Conservation (phyloP, 2,113 vertebrate genomes). For the Zapus hudsonius region DNA sequence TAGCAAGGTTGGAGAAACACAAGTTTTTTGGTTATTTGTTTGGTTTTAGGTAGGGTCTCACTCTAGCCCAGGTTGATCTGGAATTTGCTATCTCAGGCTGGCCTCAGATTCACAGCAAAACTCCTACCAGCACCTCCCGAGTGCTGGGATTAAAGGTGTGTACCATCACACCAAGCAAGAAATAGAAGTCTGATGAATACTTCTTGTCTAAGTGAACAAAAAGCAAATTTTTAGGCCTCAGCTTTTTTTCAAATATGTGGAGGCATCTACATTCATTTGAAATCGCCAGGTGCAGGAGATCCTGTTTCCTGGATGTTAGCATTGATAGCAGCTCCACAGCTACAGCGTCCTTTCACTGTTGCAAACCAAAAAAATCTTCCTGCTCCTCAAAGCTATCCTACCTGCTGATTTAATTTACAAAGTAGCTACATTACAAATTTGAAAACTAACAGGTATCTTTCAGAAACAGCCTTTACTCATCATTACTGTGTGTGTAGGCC, state of each 20-base stretch:
- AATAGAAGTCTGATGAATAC: slow-evolving; percentile 58
- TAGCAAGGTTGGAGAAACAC: slow-evolving; percentile 38
- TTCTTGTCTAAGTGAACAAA: slow-evolving; percentile 47
- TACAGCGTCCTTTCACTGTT: slow-evolving; percentile 15
- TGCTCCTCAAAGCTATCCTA: slow-evolving; percentile 9
- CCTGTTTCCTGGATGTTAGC: slow-evolving; percentile 29
- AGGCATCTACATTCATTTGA: slow-evolving; percentile 39
- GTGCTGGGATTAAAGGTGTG: no score
- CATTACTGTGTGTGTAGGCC: no score
- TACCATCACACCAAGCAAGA: no score
- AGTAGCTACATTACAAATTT: background rate
- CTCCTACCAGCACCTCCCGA: no score
- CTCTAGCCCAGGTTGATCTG: no score
- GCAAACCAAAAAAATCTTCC: slow-evolving; percentile 49
- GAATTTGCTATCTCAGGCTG: no score
- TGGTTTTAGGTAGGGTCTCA: no score
- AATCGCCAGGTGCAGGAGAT: slow-evolving; percentile 46
- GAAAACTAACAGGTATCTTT: slow-evolving; percentile 31
- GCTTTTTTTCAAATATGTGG: slow-evolving; percentile 57
- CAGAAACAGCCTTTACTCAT: background rate
- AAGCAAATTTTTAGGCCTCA: slow-evolving; percentile 67
- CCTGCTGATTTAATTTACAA: slow-evolving; percentile 21
- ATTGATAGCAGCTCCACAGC: slow-evolving; percentile 18
- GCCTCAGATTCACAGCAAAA: no score
- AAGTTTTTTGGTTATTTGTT: no score